Base-by-base conservation (phyloP, 2,113 vertebrate species). In the Guaruba guarouba region DNA sequence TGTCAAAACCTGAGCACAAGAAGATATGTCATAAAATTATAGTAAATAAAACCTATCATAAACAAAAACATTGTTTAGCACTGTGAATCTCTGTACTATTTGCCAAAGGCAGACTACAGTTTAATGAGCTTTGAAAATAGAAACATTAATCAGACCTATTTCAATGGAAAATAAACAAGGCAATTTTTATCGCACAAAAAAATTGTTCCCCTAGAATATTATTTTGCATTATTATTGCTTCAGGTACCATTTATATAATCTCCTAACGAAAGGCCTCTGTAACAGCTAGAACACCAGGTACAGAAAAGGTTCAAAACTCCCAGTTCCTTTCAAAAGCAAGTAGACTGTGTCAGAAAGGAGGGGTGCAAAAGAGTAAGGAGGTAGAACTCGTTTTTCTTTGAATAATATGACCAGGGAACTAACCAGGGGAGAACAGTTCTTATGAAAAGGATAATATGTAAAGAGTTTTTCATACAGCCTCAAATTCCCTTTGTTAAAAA, bases 151-250 rank as follows among this genome's bases (percentile, higher is more conserved):
- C 68, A 25, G 22, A 46, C 88, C 19, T 74, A 29, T 77, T 84
- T 88, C 57, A 63, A 37, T n/a, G 35, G 79, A 49, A 93, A 96
- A 91, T 46, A 75, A 90, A 71, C 63, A 37, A 86, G 33, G 7
- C n/a, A 62, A 20, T 83, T 82, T 49, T 95, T 69, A 84, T 31
- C 1, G 3, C 25, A 41, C 46, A 68, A 90, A 90, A 86, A 79
- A 86, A 70, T 82, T 84, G 16, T 78, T 90, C 73, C 33, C 82
- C 94, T 96, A 61, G 25, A 92, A 76, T 71, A 77, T 28, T 78
- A 75, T 89, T 97, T 96, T 84, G 78, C n/a, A 68, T 52, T 13
- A 61, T 66, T 85, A 67, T 91, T 63, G 69, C 52, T 93, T 92
- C 76, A 64, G 95, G 57, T 68, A 71, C 29, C 52, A 68, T 92